Base-by-base conservation (phyloP, 2,888 invertebrate genomes). In the Andricus quercusramuli region DNA sequence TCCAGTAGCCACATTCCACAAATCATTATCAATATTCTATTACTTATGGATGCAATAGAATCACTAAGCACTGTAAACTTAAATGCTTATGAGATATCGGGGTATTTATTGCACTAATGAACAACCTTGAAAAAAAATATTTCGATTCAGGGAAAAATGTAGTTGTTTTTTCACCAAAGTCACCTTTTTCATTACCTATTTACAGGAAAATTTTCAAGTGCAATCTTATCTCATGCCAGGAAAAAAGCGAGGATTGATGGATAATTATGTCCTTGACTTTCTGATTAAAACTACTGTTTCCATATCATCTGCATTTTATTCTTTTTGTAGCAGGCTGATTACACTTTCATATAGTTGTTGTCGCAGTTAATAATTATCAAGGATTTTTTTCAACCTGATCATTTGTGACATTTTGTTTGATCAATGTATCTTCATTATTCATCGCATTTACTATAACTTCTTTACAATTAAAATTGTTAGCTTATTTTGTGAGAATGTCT, bases 291-390 rank as follows among this genome's bases (percentile, higher is more conserved):
- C 74, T 74, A 29, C 32, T 74, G 74, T 74, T 74, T 74, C 56
- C 74, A 74, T 74, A 74, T 74, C 32, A 74, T 74, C 74, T 74
- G 32, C 74, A 74, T 74, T 74, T 74, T 74, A 74, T 74, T 51
- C 51, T 74, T 74, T 74, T 74, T 32, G n/a, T 13, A 56, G 74
- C 11, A 22, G 15, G 22, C 62, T 25, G 62, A 62, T 62, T 62
- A 56, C 9, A n/a, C n/a, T 56, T 56, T 70, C 25, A 47, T 70
- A 51, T 51, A 51, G 51, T 51, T 70, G 29, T 8, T 17, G 47
- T 70, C 47, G 47, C 47, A 70, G 47, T 32, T 29, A 70, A 68
- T 22, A 47, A 47, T 47, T 47, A 29, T 25, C 29, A 47, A 51
- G 8, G 20, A n/a, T 41, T 20, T 65, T 65, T 65, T 20, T 65